Conservation (phyloP, 2,113 vertebrate species). For the Camelus dromedarius region DNA sequence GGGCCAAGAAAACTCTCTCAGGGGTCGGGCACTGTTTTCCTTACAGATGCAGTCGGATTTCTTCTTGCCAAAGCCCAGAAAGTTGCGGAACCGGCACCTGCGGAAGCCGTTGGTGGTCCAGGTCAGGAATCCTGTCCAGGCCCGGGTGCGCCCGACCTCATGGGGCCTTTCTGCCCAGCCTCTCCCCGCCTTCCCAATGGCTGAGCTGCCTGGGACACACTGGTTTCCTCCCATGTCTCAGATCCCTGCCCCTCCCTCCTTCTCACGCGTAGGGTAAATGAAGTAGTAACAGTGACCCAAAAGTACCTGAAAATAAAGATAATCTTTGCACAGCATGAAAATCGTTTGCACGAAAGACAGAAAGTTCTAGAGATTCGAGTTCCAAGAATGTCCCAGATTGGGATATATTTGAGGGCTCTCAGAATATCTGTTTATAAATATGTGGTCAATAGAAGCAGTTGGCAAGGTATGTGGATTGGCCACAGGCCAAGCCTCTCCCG, state of each 20-base stretch:
- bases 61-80: conserved; percentile 95
- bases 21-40: not conserved
- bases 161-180: accelerated
- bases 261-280: not conserved
- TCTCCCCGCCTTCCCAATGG: accelerated
- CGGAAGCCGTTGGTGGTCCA: conserved; percentile 98
- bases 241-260: not conserved
- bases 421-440: not conserved
- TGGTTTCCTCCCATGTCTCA: not conserved
- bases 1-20: not conserved
- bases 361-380: not conserved
- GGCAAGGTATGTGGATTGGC: not conserved
- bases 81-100: conserved; percentile 93
- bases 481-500: not conserved
- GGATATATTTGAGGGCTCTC: not conserved
- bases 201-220: not conserved
- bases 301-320: not conserved
- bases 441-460: not conserved
- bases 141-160: no score
- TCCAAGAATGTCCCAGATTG: not conserved
- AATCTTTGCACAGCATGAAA: not conserved
- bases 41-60: conserved; percentile 94
- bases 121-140: conserved; percentile 85
- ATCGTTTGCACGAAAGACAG: not conserved
- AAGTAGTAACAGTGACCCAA: not conserved